Evolutionary conservation across 2,888 invertebrate species (phyloP).

Genomic region (Volucella bombylans): DNA sequence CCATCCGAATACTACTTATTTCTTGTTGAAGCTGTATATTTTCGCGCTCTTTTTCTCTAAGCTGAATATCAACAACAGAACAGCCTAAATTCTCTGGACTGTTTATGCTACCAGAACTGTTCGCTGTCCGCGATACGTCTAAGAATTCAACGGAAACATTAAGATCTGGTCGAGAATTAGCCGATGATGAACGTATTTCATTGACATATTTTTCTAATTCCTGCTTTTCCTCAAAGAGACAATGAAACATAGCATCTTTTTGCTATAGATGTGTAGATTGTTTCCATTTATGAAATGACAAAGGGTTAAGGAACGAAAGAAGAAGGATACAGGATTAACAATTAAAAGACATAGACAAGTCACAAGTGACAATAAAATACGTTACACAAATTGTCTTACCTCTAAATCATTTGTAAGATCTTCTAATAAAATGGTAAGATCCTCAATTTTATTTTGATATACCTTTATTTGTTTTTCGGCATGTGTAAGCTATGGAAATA

Average conservation of each 20-base stretch:
- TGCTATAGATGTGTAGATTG: constrained; percentile 62
- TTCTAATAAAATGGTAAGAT: constrained; percentile 77
- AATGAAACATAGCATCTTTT: constrained; percentile 75
- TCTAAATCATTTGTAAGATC: constrained; percentile 72
- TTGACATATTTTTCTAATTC: constrained; percentile 80
- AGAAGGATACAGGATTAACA: constrained; percentile 34
- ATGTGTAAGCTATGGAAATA: constrained; percentile 74
- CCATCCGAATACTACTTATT: constrained; percentile 73
- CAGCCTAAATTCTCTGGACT: constrained; percentile 80
- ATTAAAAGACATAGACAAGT: constrained; percentile 23
- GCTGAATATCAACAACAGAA: constrained; percentile 80
- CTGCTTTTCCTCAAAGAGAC: constrained; percentile 76
- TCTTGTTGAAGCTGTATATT: constrained; percentile 76
- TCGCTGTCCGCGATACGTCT: constrained; percentile 75
- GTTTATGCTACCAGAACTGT: constrained; percentile 75
- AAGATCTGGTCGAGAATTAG: constrained; percentile 76
- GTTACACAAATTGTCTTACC: constrained; percentile 66
- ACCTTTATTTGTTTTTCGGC: constrained; percentile 76
- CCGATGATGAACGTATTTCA: constrained; percentile 77
- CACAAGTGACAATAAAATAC: background rate
- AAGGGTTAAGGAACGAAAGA: constrained; percentile 39
- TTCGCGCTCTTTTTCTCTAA: constrained; percentile 81
- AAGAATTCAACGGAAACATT: constrained; percentile 79
- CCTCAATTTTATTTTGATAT: constrained; percentile 76
- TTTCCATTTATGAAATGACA: constrained; percentile 34